Conservation (phyloP, 1,140 invertebrate genomes). For the Mya arenaria region DNA sequence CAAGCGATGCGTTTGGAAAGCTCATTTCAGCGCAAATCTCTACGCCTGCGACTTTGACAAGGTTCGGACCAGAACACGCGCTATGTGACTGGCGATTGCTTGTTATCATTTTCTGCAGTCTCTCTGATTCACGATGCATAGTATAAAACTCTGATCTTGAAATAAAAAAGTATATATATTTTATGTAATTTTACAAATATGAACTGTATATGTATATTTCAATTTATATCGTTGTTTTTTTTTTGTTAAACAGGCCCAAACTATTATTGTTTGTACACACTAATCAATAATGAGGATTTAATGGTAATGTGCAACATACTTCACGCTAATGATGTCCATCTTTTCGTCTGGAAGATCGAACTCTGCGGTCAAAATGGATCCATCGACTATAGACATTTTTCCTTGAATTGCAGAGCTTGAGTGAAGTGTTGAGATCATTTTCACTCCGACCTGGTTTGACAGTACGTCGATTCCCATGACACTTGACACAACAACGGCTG, state of each 20-base stretch:
- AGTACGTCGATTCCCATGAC: conserved; percentile 91
- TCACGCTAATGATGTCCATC: conserved; percentile 89
- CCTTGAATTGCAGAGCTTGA: conserved; percentile 90
- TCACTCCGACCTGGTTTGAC: conserved; percentile 89
- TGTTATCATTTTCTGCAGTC: conserved; percentile 71
- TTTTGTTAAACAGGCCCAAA: too few species aligned
- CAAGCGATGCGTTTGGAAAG: conserved; percentile 86
- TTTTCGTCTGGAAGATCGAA: conserved; percentile 91
- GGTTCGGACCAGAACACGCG: conserved; percentile 73
- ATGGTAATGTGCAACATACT: conserved; percentile 80
- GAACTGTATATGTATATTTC: too few species aligned
- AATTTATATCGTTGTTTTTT: too few species aligned
- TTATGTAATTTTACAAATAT: too few species aligned
- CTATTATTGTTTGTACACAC: too few species aligned
- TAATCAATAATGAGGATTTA: background rate
- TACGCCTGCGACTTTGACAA: conserved; percentile 86
- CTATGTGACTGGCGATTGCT: conserved; percentile 85
- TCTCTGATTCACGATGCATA: conserved; percentile 62
- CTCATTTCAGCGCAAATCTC: conserved; percentile 91
- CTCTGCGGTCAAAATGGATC: conserved; percentile 86
- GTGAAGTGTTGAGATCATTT: conserved; percentile 91
- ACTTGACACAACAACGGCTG: conserved; percentile 90
- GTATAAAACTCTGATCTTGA: conserved; percentile 74
- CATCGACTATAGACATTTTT: conserved; percentile 86
- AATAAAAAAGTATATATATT: conserved; percentile 40